A percentile compares a stretch with the other conserved stretches of the same genome.
phyloP scores from a whole-genome alignment of 2,888 invertebrate species.

The Leistus spinibarbis region DNA sequence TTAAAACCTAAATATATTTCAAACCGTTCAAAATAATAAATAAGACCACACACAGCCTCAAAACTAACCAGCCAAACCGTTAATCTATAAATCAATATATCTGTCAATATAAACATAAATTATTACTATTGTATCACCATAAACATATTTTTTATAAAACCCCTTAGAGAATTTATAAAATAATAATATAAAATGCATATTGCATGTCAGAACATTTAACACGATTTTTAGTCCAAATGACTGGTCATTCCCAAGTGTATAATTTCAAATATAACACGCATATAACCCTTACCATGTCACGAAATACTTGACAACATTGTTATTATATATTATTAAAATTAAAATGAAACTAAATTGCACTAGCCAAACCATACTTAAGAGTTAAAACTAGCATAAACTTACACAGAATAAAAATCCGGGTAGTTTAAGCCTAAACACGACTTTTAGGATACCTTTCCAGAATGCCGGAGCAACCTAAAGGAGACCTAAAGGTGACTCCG shows the following conservation, averaged over 20 bases:
- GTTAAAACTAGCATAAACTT: neutral
- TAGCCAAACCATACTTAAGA: neutral
- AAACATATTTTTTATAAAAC: neutral
- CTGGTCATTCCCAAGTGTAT: neutral
- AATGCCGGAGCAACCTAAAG: neutral
- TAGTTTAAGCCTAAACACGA: neutral
- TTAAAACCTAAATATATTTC: neutral
- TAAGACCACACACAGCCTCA: neutral
- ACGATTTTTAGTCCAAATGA: neutral
- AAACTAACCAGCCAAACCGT: neutral
- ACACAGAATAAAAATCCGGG: neutral
- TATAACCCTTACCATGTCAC: neutral
- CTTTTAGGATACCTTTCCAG: neutral
- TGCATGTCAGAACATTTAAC: neutral
- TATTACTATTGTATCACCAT: neutral
- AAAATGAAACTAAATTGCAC: neutral
- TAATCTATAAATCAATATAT: neutral
- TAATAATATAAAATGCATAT: neutral
- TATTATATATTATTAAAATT: no score
- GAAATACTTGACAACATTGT: no score
- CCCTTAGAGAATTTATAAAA: neutral
- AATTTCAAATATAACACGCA: neutral
- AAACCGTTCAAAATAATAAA: neutral
- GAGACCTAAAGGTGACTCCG: neutral
- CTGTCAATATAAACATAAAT: no score